Evolutionary conservation across 2,113 vertebrate species (phyloP).

Genomic region (Bubo bubo): DNA sequence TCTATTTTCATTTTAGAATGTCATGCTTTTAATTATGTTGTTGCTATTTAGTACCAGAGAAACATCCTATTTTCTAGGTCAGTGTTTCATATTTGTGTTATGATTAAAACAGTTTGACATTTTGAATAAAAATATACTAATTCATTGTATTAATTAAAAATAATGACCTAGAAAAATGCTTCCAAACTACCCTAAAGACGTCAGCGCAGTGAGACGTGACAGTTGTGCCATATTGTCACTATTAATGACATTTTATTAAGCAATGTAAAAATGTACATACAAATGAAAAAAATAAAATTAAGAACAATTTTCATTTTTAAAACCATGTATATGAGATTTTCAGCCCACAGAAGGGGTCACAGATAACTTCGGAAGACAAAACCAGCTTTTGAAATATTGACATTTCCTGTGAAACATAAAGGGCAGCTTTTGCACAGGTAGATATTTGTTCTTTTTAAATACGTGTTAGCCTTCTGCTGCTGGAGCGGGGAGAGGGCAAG

Average conservation of each 20-base stretch:
- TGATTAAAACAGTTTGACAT: constrained; percentile 55
- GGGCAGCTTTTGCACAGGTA: constrained; percentile 42
- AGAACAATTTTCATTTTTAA: background rate
- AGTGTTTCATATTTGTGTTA: constrained; percentile 38
- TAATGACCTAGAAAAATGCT: constrained; percentile 52
- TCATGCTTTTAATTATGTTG: constrained; percentile 38
- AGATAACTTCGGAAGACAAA: background rate
- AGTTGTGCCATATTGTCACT: constrained; percentile 3
- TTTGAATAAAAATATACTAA: constrained; percentile 55
- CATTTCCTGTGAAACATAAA: constrained; percentile 46
- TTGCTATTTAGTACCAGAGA: constrained; percentile 31
- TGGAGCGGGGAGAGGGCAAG: background rate
- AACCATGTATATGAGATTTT: background rate
- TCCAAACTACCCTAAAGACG: constrained; percentile 9
- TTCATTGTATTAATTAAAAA: constrained; percentile 61
- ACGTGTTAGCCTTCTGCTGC: constrained; percentile 14
- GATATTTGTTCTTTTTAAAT: constrained; percentile 52
- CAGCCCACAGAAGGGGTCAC: background rate
- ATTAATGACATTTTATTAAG: constrained; percentile 3
- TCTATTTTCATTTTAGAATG: constrained; percentile 47
- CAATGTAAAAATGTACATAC: background rate
- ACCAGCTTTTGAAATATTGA: constrained; percentile 21
- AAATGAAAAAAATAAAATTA: background rate
- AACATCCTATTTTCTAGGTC: constrained; percentile 36
- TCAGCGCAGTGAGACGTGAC: background rate